Conservation (phyloP, 2,113 vertebrate species). For the Herpetotheres cachinnans region DNA sequence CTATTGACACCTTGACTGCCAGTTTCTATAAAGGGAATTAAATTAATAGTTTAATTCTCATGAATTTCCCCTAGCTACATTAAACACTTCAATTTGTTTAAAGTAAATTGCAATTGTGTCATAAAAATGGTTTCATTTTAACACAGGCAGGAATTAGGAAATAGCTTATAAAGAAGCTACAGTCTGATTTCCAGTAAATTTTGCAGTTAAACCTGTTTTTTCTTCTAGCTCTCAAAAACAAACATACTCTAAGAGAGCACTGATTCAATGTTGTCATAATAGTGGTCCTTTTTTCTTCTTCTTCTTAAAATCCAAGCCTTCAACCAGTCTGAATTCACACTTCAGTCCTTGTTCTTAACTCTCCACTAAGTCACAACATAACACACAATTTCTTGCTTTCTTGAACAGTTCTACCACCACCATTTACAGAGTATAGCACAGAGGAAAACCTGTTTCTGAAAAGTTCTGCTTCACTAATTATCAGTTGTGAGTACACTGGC, state of each 20-base stretch:
- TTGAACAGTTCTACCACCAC: neutral
- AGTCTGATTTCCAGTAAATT: neutral
- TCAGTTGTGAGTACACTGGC: neutral
- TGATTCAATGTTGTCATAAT: neutral
- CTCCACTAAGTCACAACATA: neutral
- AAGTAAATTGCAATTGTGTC: neutral
- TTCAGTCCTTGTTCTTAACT: neutral
- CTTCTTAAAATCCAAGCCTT: neutral
- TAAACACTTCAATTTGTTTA: neutral
- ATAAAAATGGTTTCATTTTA: neutral
- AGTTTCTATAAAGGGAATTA: neutral
- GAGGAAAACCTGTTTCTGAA: neutral
- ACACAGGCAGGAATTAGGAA: neutral
- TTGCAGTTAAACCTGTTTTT: neutral
- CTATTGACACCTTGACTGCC: neutral
- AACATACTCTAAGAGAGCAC: neutral
- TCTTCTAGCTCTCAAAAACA: neutral
- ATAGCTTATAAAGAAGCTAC: neutral
- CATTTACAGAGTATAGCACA: neutral
- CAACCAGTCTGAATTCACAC: neutral
- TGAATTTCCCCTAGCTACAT: neutral
- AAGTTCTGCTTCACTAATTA: slow-evolving; percentile 13
- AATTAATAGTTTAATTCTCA: neutral
- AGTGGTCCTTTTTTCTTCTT: rapidly evolving
- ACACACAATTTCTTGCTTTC: neutral